These are phyloP conservation scores for Pecten maximus DNA, from an alignment of 2,888 invertebrate species.

Conservation along the genomic window DNA sequence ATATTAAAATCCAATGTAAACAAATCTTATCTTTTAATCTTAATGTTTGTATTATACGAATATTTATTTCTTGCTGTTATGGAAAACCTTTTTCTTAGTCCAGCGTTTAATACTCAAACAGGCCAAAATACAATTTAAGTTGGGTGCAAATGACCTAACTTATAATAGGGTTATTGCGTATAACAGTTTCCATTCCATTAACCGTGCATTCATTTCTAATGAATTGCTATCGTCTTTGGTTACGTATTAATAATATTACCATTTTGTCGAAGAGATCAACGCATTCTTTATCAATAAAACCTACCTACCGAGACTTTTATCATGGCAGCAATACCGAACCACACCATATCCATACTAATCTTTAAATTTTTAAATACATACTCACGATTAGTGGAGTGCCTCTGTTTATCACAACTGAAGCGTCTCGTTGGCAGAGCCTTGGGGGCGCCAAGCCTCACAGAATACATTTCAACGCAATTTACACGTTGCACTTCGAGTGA, in stretches of 20 bases:
- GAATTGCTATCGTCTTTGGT: not conserved
- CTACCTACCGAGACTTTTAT: not conserved
- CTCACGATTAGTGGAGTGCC: not conserved
- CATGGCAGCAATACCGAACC: not conserved
- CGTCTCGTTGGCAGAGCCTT: not conserved
- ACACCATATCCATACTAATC: not conserved
- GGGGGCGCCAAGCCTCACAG: not conserved
- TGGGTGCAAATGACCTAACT: not conserved
- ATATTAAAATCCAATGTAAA: too few relatives aligned
- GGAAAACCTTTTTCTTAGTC: too few relatives aligned
- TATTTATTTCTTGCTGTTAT: too few relatives aligned
- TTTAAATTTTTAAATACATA: slow-evolving; percentile 23
- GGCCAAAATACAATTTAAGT: not conserved
- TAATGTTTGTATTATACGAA: too few relatives aligned
- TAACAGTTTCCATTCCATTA: slow-evolving; percentile 21
- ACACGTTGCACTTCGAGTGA: not conserved
- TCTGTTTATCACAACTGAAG: not conserved
- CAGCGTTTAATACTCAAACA: not conserved
- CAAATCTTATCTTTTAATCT: too few relatives aligned
- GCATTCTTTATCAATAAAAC: not conserved
- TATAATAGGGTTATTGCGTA: not conserved
- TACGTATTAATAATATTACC: not conserved
- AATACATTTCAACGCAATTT: not conserved
- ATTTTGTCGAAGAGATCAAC: slow-evolving; percentile 6
- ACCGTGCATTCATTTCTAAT: not conserved